Evolutionary conservation across 2,113 vertebrate species (phyloP), one percentile per base, ranked within the genome.

Genomic region (Upupa epops): DNA sequence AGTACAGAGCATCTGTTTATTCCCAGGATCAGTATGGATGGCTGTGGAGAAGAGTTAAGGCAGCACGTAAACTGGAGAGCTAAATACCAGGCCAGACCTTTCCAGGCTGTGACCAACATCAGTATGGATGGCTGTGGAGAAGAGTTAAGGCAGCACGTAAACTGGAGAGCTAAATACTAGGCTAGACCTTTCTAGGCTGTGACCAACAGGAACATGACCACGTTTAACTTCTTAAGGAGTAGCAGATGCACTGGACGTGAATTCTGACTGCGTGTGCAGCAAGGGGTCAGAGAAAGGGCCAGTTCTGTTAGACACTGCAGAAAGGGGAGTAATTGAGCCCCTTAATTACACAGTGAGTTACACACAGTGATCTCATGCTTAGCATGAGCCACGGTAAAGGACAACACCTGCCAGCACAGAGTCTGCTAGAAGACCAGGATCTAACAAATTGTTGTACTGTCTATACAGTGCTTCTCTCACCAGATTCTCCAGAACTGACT

Each of bases 321-420:
- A 59, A 79, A 83, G 71, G 1, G 4, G n/a, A 86, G 52, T n/a
- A 49, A 79, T 6, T 2, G 0, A 52, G 73, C 65, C 24, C 31
- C 18, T 42, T 58, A 42, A 63, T 45, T 26, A 36, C 0, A 0
- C 37, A 48, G 2, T 14, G 32, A 66, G 59, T 37, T 76, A 48
- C 32, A 40, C 1, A 0, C 17, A n/a, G 21, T 0, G 1, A 37
- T 29, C 11, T 66, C 54, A 49, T 73, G 65, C 60, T 73, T 32
- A 55, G 7, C 29, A 45, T 4, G n/a, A 85, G 65, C 34, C 59
- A 55, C 60, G 64, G 16, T 37, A 64, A 68, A 76, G 59, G 45
- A 31, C 46, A 72, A 54, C 24, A 31, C 21, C 74, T 64, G 52
- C 26, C 48, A 51, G 52, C 24, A 51, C 0, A 0, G 45, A 51